Evolutionary conservation across 2,888 invertebrate genomes (phyloP), one percentile per base, ranked within the genome.

Genomic region (Auanema sp.): DNA sequence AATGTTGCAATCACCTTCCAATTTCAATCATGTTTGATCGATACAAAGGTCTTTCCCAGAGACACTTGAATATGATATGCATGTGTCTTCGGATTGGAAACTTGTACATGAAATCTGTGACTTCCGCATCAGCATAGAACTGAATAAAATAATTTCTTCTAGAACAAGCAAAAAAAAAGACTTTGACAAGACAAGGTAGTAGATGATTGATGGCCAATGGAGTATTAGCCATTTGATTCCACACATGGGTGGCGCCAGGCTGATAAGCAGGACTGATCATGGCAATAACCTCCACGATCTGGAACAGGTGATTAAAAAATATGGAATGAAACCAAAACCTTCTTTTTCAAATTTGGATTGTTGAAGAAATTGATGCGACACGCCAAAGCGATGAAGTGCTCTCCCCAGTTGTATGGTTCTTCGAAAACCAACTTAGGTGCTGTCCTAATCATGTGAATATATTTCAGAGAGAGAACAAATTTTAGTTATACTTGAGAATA

Each of bases 31-130:
- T 90, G 21, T 92, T 91, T 84, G 90, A 88, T 65, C 90, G 88
- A 83, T 97, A 96, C 51, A 91, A 88, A 14, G 91, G 90, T 81
- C 91, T 91, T 65, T 90, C 90, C 96, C 97, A 97, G 90, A 98
- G 91, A 51, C 84, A 83, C 86, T 95, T 95, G 78, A 98, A 89
- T 81, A 70, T 93, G 83, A 96, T 65, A 85, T 95, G 95, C 84
- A 98, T 95, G 85, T 96, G 95, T 87, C 95, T 95, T 64, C 98
- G 89, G 79, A 98, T 97, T 12, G 93, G 93, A 86, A 98, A 98
- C 87, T 98, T 98, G 86, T 97, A 97, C 84, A 96, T 98, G 87
- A 98, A 98, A 87, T 98, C 98, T 42, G 93, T 66, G 14, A 60
- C 63, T 50, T 70, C 73, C 74, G 78, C 78, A 87, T 88, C 88